Evolutionary conservation across 2,888 invertebrate genomes (phyloP), one percentile per base, ranked within the genome.

Genomic region (Fabriciana adippe): DNA sequence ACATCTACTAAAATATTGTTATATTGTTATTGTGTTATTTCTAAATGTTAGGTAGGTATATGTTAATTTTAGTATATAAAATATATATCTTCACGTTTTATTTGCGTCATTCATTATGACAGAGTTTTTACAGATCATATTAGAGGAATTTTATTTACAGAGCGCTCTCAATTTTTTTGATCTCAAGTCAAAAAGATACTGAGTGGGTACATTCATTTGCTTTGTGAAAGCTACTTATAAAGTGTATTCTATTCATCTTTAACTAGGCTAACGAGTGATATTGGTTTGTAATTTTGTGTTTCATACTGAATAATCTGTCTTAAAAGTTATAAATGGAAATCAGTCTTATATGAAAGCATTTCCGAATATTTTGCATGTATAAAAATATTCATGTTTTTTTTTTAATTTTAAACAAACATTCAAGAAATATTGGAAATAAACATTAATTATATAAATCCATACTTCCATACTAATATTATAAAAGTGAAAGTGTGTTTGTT

Each of bases 191-290:
- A 61, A 16, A 51, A 61, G 61, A 51, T 61, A 61, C 35, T 51
- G 51, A 61, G 51, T 31, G 14, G 35, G 31, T 61, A 61, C 35
- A 61, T 61, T 61, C 51, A 61, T 48, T 61, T 18, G 51, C 35
- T 61, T 61, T 61, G 51, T 53, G 11, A 51, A 26, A n/a, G 14
- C 51, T 51, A 51, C 51, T 51, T 61, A 61, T 51, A 41, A 41
- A 61, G 51, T 50, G 35, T 35, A 35, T 6, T 35, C 51, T 51
- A 61, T 61, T 61, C 50, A 61, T 41, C 51, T 61, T 61, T 15
- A 61, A 35, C 51, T 51, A 61, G 51, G 51, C 61, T 61, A 61
- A 61, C 61, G 51, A 61, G 50, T 35, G 57, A 59, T 18, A 59
- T 59, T 59, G 31, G 60, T 61, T 35, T 35, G 50, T 61, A 51